A percentile compares a stretch with the other conserved stretches of the same genome.
Evolutionary conservation across 2,797 vertebrate species (phyloP).

Genomic region (Furcifer pardalis): DNA sequence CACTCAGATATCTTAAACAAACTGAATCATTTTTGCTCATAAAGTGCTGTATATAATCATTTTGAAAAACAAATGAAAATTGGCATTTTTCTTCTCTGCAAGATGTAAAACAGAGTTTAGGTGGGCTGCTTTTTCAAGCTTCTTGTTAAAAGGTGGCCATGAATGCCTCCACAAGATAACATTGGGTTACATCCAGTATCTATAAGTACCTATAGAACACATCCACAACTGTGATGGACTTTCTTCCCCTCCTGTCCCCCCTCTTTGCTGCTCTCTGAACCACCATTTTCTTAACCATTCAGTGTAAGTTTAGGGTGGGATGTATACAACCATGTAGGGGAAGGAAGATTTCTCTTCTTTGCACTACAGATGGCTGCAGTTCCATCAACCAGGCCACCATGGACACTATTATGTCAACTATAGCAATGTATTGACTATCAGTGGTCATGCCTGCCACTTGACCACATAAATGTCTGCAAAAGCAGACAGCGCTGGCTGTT

Average conservation of each 20-base stretch:
- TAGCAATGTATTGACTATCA: background rate
- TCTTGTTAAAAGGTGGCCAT: conserved; percentile 2
- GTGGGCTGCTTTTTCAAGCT: background rate
- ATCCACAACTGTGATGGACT: too few species aligned
- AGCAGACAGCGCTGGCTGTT: too few species aligned
- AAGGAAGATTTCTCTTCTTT: background rate
- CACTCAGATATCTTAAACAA: background rate
- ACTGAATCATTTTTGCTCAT: background rate
- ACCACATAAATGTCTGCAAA: too few species aligned
- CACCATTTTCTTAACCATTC: too few species aligned
- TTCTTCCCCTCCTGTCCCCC: too few species aligned
- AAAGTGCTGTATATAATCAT: background rate
- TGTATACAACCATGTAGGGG: too few species aligned
- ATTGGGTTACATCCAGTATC: too few species aligned
- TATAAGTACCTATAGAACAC: too few species aligned
- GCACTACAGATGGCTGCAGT: background rate
- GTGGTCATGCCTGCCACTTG: too few species aligned
- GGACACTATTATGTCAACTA: background rate
- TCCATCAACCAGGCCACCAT: background rate
- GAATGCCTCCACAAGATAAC: too few species aligned
- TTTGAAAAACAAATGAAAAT: background rate
- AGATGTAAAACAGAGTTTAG: background rate
- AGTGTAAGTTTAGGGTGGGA: too few species aligned
- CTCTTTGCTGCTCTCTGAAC: too few species aligned
- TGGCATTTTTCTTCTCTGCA: rapidly evolving